Evolutionary conservation across 2,888 invertebrate species (phyloP), one percentile per base, ranked within the genome.

Genomic region (Epinotia bilunana): DNA sequence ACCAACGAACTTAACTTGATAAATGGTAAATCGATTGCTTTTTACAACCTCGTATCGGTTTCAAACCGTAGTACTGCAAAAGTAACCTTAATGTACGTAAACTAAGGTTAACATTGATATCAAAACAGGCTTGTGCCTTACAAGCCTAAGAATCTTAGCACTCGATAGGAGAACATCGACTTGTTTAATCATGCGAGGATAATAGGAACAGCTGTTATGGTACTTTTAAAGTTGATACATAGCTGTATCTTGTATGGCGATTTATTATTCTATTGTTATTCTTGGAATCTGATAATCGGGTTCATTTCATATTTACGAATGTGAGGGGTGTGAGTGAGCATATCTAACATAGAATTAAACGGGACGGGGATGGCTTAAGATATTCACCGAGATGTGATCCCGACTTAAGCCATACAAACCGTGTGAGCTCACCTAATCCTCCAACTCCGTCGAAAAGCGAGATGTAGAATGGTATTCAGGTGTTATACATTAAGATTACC

Each of bases 191-290:
- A 70, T 64, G 57, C 58, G 70, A 53, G 12, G 18, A 63, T 13
- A 63, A 63, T 69, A 58, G 13, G 33, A 58, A 70, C 70, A 70
- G 74, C 58, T 65, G 74, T 70, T 70, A 58, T 64, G 13, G 53
- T 49, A 49, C 53, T 39, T 49, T 53, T 2, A 43, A 18, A 53
- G 43, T 28, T 39, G 68, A 68, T 57, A 20, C 16, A 67, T 18
- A 20, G 33, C 11, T 20, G 7, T 13, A 57, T 16, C 46, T 46
- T 63, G 3, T 7, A 53, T 53, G 13, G 16, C 53, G 6, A n/a
- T 53, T n/a, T n/a, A 53, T 49, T 49, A 49, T 49, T 49, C 16
- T 16, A 49, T 49, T 49, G 49, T 16, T 16, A 49, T 53, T 2
- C 53, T 13, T 53, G 53, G 1, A n/a, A n/a, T n/a, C 13, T 53